Base-by-base conservation (phyloP, 1,140 invertebrate genomes). In the Dendrolimus punctatus region DNA sequence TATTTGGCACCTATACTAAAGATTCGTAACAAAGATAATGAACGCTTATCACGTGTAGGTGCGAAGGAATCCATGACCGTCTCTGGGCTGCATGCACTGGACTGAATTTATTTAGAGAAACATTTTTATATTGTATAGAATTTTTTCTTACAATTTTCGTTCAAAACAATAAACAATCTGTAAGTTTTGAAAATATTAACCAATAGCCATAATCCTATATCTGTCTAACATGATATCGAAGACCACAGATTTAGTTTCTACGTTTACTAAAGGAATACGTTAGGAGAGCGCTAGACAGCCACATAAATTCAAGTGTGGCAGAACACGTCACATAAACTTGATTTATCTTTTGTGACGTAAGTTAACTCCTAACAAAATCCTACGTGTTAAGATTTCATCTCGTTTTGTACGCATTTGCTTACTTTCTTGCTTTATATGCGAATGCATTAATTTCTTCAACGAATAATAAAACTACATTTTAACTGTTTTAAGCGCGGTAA, bases 311-410 rank as follows among this genome's bases (percentile, higher is more conserved):
- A 58, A 60, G 61, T 66, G 69, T 69, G 72, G 68, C 73, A 80
- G 74, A 72, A 65, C 52, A 72, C 62, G 81, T 77, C 79, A 78
- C 78, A 85, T 85, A 83, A 85, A 85, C 72, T 73, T 85, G 81
- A 85, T 85, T 85, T 85, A 85, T 85, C 76, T 72, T 64, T 69
- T 67, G 69, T 76, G 73, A 81, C 73, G 71, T 67, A 71, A 68
- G 68, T 72, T 77, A 77, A 73, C 72, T 76, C 67, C 60, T 71
- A 73, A 71, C 75, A 71, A 73, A 78, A 73, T 73, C 71, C 68
- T 69, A 71, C 55, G 23, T 23, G 62, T 72, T 73, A 71, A 67
- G 64, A 66, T 74, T 68, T 67, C 71, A 69, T 58, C 64, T 71
- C 58, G 63, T 45, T 51, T 23, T 23, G 23, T 23, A 23, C 23